A percentile compares a stretch with the other conserved stretches of the same genome.
phyloP scores from a whole-genome alignment of 2,797 vertebrate species.

The Scarus forsteni region DNA sequence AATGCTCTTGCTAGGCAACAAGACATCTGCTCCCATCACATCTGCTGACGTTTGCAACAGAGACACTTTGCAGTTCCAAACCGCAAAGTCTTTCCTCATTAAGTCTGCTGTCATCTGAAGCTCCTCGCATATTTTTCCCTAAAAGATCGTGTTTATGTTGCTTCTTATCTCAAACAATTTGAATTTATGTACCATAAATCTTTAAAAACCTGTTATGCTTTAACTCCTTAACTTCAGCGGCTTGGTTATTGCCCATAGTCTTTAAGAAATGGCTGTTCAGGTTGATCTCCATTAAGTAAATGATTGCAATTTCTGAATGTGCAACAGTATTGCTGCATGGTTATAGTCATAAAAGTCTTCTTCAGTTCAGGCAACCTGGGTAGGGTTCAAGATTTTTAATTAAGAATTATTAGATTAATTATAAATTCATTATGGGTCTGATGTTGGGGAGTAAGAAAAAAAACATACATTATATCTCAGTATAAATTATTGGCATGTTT shows the following conservation, averaged over 20 bases:
- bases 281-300: no score
- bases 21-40: constrained; percentile 47
- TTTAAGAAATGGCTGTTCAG: neutral
- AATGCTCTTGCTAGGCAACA: constrained; percentile 22
- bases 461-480: no score
- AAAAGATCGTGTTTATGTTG: constrained; percentile 10
- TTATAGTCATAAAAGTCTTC: no score
- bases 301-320: no score
- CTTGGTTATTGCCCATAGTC: neutral
- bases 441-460: no score
- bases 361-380: no score
- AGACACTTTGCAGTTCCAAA: constrained; percentile 27
- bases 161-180: constrained; percentile 7
- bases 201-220: neutral
- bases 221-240: neutral
- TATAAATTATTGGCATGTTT: no score
- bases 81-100: constrained; percentile 10
- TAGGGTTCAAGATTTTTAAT: no score
- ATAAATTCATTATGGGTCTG: no score
- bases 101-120: constrained; percentile 29
- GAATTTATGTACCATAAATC: constrained; percentile 2
- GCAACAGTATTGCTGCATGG: no score
- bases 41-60: constrained; percentile 22
- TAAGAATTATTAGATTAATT: no score
- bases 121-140: constrained; percentile 24